Conservation (phyloP, 37 sponge, comb jelly and placozoan species). For the Lycopodina hypogea region DNA sequence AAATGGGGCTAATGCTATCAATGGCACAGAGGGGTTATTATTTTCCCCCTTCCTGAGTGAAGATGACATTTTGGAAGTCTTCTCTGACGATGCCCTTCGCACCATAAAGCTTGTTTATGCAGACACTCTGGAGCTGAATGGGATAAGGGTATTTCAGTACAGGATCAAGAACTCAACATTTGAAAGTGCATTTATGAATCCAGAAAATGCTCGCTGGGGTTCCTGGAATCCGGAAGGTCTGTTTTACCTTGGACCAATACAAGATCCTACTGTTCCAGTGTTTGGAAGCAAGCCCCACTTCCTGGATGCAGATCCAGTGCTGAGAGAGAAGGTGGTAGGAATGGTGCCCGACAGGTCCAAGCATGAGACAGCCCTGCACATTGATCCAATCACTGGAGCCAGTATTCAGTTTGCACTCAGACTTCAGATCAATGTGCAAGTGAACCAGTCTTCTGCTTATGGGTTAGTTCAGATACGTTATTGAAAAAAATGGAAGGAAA, state of each 20-base stretch:
- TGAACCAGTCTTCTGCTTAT: constrained; percentile 37
- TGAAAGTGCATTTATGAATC: constrained; percentile 36
- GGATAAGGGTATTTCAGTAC: constrained; percentile 62
- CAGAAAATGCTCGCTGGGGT: constrained; percentile 65
- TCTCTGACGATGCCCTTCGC: constrained; percentile 70
- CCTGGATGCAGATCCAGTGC: constrained; percentile 69
- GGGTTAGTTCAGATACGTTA: too few species aligned
- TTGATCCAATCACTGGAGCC: constrained; percentile 72
- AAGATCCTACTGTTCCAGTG: constrained; percentile 59
- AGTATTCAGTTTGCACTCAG: constrained; percentile 33
- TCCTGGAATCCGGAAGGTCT: constrained; percentile 71
- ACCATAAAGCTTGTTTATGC: constrained; percentile 50
- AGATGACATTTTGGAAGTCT: constrained; percentile 48
- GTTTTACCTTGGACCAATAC: constrained; percentile 64
- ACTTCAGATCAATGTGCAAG: constrained; percentile 66
- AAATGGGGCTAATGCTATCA: constrained; percentile 58
- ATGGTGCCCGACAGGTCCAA: constrained; percentile 35
- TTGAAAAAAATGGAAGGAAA: too few species aligned
- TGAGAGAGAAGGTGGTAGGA: constrained; percentile 54
- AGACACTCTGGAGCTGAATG: constrained; percentile 20
- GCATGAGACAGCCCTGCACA: constrained; percentile 54
- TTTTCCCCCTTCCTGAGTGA: constrained; percentile 59
- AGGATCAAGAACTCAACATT: constrained; percentile 34
- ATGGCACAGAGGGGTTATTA: constrained; percentile 88
- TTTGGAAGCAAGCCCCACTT: constrained; percentile 85